Conservation (phyloP, 2,797 vertebrate species). For the Artibeus jamaicensis region DNA sequence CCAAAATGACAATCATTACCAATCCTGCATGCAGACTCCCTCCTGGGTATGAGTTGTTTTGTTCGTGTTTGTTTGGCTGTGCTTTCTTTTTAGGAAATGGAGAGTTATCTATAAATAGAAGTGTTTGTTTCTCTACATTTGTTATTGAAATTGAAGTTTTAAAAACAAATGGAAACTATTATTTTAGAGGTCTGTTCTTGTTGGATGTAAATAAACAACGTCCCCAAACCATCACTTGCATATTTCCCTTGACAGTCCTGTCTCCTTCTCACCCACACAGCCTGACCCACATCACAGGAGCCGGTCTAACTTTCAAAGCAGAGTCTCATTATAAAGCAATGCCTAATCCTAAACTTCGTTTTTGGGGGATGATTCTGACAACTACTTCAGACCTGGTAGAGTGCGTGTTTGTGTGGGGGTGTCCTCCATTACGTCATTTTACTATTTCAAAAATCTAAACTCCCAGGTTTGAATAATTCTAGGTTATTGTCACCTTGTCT, state of each 20-base stretch:
- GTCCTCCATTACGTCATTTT: background rate
- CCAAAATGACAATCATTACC: background rate
- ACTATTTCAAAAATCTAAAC: background rate
- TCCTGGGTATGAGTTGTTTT: background rate
- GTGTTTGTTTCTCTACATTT: background rate
- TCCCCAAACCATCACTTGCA: background rate
- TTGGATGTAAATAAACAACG: background rate
- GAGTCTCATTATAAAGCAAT: background rate
- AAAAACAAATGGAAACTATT: background rate
- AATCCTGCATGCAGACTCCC: background rate
- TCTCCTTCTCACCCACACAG: background rate
- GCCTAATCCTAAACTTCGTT: background rate
- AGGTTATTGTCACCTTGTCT: constrained; percentile 74
- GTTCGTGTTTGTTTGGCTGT: background rate
- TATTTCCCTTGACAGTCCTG: background rate
- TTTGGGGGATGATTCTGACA: background rate
- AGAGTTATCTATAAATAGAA: background rate
- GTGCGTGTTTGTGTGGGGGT: background rate
- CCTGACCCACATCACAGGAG: background rate
- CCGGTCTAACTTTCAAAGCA: background rate
- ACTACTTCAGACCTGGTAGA: background rate
- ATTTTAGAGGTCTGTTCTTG: background rate
- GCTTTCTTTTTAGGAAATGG: background rate
- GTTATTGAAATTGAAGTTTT: constrained; percentile 23
- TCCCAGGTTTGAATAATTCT: constrained; percentile 60